Base-by-base conservation (phyloP, 2,113 vertebrate genomes). In the Halichoeres trimaculatus region DNA sequence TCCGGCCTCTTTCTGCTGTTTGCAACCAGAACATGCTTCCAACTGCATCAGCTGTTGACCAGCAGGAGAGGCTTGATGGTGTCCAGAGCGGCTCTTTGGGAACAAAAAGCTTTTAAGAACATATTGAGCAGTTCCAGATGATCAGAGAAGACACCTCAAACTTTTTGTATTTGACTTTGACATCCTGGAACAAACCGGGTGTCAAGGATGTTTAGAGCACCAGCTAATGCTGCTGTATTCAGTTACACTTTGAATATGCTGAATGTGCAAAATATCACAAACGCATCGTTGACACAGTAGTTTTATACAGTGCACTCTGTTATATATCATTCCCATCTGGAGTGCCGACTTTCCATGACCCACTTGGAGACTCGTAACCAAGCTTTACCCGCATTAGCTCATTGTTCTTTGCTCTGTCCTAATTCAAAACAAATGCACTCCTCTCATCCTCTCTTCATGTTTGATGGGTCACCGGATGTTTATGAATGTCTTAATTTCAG, bases 351-450 rank as follows among this genome's bases (percentile, higher is more conserved):
- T 80, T 76, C 76, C 67, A 36, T 78, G 78, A 84, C 48, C 81
- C 73, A 80, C 56, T 84, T 76, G 81, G 61, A 77, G 54, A 78
- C 47, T 59, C 60, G 6, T 55, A 76, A 62, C 70, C 57, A 77
- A 76, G 81, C 69, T 65, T 34, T 78, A 74, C 16, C 10, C 14
- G 38, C 70, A 70, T 83, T 69, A 80, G 79, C 60, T 89, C 80
- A 89, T 87, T 76, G 70, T 65, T 88, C 75, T 76, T 80, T 48
- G 70, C 48, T 62, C 54, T 43, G 66, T 67, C 55, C 56, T 85
- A 89, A 88, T 91, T 85, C 56, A 84, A 78, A 87, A 84, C 80
- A 85, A 89, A 85, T 85, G 77, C 43, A 7, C 14, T 30, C 1
- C 62, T 64, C 26, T 24, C 30, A 70, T 77, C 40, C 52, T 77